Evolutionary conservation across 2,888 invertebrate species (phyloP).

Genomic region (Hydrotaea cyrtoneurina): DNA sequence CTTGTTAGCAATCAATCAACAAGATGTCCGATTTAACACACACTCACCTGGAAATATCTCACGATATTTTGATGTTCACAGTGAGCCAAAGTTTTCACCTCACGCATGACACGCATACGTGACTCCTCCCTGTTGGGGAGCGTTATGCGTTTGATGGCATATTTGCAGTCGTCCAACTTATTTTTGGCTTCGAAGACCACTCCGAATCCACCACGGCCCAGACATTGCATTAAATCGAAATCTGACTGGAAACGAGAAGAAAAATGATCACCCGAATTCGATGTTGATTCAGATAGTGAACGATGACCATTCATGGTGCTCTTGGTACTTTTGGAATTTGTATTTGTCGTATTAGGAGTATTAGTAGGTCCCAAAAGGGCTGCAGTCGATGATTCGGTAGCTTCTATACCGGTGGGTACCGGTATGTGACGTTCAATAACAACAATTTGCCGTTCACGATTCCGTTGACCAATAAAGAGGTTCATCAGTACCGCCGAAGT

Average conservation of each 20-base stretch:
- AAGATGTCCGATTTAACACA: background rate
- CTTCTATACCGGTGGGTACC: conserved; percentile 79
- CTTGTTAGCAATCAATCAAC: background rate
- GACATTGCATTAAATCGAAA: conserved; percentile 89
- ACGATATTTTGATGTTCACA: conserved; percentile 97
- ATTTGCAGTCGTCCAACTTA: conserved; percentile 95
- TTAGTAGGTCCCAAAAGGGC: conserved; percentile 73
- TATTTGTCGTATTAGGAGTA: conserved; percentile 44
- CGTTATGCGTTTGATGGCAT: conserved; percentile 96
- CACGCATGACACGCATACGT: conserved; percentile 93
- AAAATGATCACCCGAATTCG: conserved; percentile 73
- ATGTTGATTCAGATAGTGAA: conserved; percentile 68
- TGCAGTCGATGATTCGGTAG: conserved; percentile 77
- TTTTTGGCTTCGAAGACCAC: conserved; percentile 97
- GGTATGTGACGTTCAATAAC: conserved; percentile 80
- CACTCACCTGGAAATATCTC: conserved; percentile 84
- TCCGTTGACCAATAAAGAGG: conserved; percentile 83
- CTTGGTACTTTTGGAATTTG: conserved; percentile 59
- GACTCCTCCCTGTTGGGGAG: conserved; percentile 91
- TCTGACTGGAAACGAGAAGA: conserved; percentile 89
- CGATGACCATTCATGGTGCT: conserved; percentile 37
- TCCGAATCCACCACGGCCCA: conserved; percentile 97
- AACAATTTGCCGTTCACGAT: conserved; percentile 77
- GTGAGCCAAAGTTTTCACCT: conserved; percentile 96
- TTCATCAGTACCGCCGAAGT: conserved; percentile 88